These are phyloP conservation scores for Hydrolagus colliei DNA, from an alignment of 2,797 vertebrate species.

Conservation along the genomic window DNA sequence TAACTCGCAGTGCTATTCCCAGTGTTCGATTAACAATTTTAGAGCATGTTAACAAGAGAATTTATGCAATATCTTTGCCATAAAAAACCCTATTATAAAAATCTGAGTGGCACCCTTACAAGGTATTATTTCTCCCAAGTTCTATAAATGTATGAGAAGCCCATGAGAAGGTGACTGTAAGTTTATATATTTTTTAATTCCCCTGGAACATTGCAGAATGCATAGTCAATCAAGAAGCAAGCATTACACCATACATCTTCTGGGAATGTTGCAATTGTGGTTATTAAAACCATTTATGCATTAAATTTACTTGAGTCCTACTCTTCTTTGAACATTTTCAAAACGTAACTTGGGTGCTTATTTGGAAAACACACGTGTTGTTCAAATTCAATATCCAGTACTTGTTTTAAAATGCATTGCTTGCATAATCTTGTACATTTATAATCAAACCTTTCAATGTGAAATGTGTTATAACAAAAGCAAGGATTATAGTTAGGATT, in stretches of 20 bases:
- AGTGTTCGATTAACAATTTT: not conserved
- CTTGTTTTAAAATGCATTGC: no score
- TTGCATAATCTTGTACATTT: no score
- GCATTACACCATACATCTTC: not conserved
- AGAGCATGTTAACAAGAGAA: not conserved
- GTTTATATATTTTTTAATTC: not conserved
- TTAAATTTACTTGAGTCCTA: no score
- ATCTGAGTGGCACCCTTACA: not conserved
- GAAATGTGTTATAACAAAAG: no score
- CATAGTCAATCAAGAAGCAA: not conserved
- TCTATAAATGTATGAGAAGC: not conserved
- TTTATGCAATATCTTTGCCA: not conserved
- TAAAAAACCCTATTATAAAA: not conserved
- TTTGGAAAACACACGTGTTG: no score
- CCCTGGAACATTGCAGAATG: not conserved
- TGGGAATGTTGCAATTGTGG: no score
- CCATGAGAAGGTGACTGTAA: not conserved
- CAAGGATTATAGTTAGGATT: no score
- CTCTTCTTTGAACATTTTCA: no score
- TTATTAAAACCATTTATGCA: no score
- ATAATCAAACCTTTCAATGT: no score
- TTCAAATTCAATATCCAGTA: no score
- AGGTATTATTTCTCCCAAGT: not conserved
- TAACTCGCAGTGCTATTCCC: not conserved
- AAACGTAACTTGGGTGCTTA: no score